These are phyloP conservation scores for Idris sp. DNA, from an alignment of 1,140 invertebrate species.

Conservation along the genomic window DNA sequence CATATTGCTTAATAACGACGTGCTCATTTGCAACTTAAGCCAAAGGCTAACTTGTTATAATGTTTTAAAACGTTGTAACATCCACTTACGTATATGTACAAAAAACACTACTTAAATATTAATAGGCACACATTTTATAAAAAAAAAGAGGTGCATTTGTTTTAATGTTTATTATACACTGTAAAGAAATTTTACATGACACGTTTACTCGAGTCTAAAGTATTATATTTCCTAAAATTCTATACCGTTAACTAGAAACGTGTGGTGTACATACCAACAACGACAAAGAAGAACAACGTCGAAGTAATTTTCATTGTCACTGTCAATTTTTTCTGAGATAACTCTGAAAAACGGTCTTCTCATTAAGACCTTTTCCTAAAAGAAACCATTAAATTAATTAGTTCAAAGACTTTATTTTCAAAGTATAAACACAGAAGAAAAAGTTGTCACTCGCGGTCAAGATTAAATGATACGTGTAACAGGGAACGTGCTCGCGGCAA, in stretches of 20 bases:
- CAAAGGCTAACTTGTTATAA: too few species aligned
- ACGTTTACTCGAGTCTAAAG: neutral
- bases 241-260: slow-evolving; percentile 10
- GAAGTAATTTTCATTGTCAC: slow-evolving; percentile 71
- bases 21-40: too few species aligned
- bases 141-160: too few species aligned
- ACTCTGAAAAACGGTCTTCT: slow-evolving; percentile 6
- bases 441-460: too few species aligned
- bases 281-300: slow-evolving; percentile 71
- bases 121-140: too few species aligned
- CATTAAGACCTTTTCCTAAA: slow-evolving; percentile 14
- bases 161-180: too few species aligned
- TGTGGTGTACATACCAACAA: slow-evolving; percentile 71
- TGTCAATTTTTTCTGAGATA: slow-evolving; percentile 63
- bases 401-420: too few species aligned
- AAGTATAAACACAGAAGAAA: too few species aligned
- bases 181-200: too few species aligned
- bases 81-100: too few species aligned
- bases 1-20: neutral
- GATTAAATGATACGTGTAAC: slow-evolving; percentile 65
- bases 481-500: slow-evolving; percentile 67
- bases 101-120: too few species aligned
- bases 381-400: neutral
- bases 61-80: too few species aligned
- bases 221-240: slow-evolving; percentile 8